Base-by-base conservation (phyloP, 2,113 vertebrate genomes). In the Meriones unguiculatus region DNA sequence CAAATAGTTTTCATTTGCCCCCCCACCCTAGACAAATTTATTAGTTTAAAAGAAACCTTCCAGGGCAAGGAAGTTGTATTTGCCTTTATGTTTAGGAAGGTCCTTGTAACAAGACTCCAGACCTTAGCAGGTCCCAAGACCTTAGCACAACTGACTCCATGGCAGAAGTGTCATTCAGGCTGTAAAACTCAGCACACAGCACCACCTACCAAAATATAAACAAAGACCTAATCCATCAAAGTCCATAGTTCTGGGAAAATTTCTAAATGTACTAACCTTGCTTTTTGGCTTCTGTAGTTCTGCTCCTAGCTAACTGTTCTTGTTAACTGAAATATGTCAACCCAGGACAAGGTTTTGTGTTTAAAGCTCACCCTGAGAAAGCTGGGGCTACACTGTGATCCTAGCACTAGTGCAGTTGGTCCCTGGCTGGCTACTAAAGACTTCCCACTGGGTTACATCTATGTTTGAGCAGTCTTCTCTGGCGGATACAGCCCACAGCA, bases 381-480 rank as follows among this genome's bases (percentile, higher is more conserved):
- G n/a, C 22, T 0, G 20, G 2, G 6, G 12, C 7, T 62, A 25
- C 12, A 7, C 3, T 2, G 13, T 11, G 80, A 82, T 62, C 35
- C 22, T 6, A 25, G n/a, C 52, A n/a, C 9, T 54, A n/a, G 20
- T 59, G 54, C 24, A 24, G 46, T 5, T 46, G 46, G 18, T n/a
- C 32, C 5, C 32, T 12, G 35, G 54, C 54, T 9, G 8, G 78
- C 35, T 59, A 59, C 12, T 24, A 35, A n/a, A 24, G 32, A n/a
- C 78, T 57, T 54, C 59, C 32, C 54, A 2, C 59, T 57, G 54
- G 32, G 52, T 81, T 80, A n/a, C 54, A 35, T 46, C 17, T 30
- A 54, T 22, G 30, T 35, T 52, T 80, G 76, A 35, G 17, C 50
- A 20, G 30, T 59, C 78, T 38, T 73, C 72, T 38, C 54, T 38